Evolutionary conservation across 2,888 invertebrate genomes (phyloP).

Genomic region (Drosophila quinaria): DNA sequence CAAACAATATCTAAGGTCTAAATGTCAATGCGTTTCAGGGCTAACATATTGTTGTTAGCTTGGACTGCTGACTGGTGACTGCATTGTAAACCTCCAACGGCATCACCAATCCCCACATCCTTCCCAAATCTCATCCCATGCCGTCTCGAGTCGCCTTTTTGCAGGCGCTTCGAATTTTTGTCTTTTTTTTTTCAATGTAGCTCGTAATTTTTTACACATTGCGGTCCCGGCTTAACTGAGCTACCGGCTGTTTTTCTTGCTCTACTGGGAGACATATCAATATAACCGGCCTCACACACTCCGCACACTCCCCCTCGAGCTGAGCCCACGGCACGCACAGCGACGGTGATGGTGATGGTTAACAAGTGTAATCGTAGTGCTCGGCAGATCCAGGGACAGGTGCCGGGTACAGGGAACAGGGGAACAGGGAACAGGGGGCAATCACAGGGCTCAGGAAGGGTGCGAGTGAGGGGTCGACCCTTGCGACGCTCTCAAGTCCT

Average conservation of each 20-base stretch:
- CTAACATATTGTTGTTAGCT: constrained; percentile 85
- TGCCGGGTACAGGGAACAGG: background rate
- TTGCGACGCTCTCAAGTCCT: constrained; percentile 41
- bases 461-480: constrained; percentile 38
- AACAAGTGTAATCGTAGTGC: constrained; percentile 70
- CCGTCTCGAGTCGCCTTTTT: constrained; percentile 13
- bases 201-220: constrained; percentile 83
- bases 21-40: constrained; percentile 67
- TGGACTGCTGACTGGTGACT: constrained; percentile 4
- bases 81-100: constrained; percentile 7
- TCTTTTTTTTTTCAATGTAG: constrained; percentile 64
- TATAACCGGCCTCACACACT: constrained; percentile 58
- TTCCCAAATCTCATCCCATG: constrained; percentile 32
- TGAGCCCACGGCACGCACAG: constrained; percentile 61
- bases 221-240: constrained; percentile 81
- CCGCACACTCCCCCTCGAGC: constrained; percentile 12
- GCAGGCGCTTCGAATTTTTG: constrained; percentile 17
- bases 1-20: constrained; percentile 16
- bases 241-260: constrained; percentile 74
- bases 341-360: constrained; percentile 23
- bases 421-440: constrained; percentile 41
- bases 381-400: constrained; percentile 14
- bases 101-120: constrained; percentile 37
- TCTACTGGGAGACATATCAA: constrained; percentile 85
- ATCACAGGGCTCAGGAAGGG: constrained; percentile 59